These are phyloP conservation scores for Phalacrocorax aristotelis DNA, from an alignment of 2,113 vertebrate genomes.

Conservation along the genomic window DNA sequence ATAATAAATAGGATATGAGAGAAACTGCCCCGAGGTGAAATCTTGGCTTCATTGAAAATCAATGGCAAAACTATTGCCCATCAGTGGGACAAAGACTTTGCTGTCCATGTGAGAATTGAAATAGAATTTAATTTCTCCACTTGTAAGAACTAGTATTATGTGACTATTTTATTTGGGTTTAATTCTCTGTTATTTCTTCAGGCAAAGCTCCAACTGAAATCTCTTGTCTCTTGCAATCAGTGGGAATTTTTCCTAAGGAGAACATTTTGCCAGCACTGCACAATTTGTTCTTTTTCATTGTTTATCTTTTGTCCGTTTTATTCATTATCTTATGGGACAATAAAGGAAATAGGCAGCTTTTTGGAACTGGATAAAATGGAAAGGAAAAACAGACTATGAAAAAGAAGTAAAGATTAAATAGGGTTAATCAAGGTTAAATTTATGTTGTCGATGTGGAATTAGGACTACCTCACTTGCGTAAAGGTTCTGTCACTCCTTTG, in stretches of 20 bases:
- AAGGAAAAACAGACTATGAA: not conserved
- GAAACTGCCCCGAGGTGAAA: not conserved
- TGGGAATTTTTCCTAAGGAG: slow-evolving; percentile 19
- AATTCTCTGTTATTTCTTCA: slow-evolving; percentile 47
- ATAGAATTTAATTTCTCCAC: not conserved
- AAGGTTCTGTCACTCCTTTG: not conserved
- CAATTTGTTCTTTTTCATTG: not conserved
- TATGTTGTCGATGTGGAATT: not conserved
- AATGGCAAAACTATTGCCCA: not conserved
- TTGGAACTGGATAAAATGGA: not conserved
- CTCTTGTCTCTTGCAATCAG: slow-evolving; percentile 38
- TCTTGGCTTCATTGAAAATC: not conserved
- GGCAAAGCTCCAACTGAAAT: slow-evolving; percentile 17
- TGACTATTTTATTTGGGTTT: slow-evolving; percentile 30
- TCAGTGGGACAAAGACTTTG: not conserved
- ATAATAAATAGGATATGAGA: not conserved
- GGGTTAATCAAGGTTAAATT: not conserved
- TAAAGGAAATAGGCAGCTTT: not conserved
- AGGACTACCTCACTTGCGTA: not conserved
- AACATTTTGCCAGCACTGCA: not conserved
- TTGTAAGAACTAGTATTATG: not conserved
- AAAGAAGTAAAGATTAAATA: not conserved
- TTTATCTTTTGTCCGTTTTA: not conserved
- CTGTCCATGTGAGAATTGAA: not conserved
- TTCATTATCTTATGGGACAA: not conserved